Evolutionary conservation across 2,797 vertebrate species (phyloP).

Genomic region (Characodon lateralis): DNA sequence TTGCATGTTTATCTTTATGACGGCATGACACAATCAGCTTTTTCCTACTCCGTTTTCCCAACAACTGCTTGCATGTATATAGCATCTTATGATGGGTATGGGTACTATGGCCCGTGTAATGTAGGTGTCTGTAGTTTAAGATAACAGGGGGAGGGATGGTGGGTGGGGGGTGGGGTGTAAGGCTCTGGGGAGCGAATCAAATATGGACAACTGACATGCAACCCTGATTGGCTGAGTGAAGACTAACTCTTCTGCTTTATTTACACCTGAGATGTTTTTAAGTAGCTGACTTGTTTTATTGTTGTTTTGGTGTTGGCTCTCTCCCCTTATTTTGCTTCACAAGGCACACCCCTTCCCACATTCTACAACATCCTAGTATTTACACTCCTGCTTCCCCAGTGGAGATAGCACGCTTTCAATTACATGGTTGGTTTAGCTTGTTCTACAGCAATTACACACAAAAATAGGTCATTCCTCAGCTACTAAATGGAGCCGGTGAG

Average conservation of each 20-base stretch:
- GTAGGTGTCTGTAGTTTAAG: conserved; percentile 33
- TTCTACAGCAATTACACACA: conserved; percentile 80
- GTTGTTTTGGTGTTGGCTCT: conserved; percentile 59
- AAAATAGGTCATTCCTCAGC: conserved; percentile 83
- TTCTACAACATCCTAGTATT: conserved; percentile 34
- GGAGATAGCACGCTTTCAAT: conserved; percentile 84
- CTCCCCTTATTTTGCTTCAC: conserved; percentile 66
- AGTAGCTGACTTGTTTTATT: conserved; percentile 78
- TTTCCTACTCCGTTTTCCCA: too few relatives aligned
- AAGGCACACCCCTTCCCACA: conserved; percentile 49
- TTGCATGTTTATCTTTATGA: too few relatives aligned
- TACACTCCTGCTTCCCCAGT: conserved; percentile 51
- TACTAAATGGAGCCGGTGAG: conserved; percentile 81
- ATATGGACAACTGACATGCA: conserved; percentile 61
- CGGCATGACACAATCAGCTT: too few relatives aligned
- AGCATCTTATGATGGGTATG: too few relatives aligned
- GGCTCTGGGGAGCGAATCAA: conserved; percentile 26
- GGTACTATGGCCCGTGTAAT: conserved; percentile 58
- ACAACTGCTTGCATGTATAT: too few relatives aligned
- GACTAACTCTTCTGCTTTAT: conserved; percentile 43
- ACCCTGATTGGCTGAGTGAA: conserved; percentile 30
- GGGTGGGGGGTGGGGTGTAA: background rate
- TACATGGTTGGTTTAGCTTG: conserved; percentile 83
- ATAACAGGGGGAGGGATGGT: conserved; percentile 22
- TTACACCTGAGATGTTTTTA: conserved; percentile 62